Percentiles rank a stretch among this genome's conserved stretches.
Conservation (phyloP, 2,888 invertebrate species). For the Dynastes grantii region DNA sequence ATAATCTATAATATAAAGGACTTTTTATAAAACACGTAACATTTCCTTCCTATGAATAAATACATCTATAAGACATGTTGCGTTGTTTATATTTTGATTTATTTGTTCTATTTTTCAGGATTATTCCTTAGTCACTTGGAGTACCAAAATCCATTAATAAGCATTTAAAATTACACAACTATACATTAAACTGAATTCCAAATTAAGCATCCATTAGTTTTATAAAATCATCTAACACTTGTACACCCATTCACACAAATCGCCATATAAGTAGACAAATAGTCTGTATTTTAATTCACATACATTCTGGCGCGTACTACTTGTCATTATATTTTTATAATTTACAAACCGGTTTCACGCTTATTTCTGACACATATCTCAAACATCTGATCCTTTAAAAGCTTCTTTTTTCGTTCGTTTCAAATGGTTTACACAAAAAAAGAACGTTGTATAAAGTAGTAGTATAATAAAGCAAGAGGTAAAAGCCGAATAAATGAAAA, state of each 20-base stretch:
- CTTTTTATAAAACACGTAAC: no score
- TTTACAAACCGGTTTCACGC: background rate
- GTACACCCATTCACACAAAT: background rate
- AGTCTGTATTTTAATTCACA: constrained; percentile 13
- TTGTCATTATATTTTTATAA: constrained; percentile 17
- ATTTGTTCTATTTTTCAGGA: no score
- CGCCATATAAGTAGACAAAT: background rate
- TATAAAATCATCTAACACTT: background rate
- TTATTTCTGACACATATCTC: constrained; percentile 21
- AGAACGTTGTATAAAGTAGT: background rate
- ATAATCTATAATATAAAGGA: no score
- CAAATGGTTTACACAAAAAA: background rate
- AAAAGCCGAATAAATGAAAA: background rate
- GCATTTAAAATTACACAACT: no score
- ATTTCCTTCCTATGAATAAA: no score
- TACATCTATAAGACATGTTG: no score
- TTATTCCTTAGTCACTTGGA: no score
- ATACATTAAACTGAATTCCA: no score
- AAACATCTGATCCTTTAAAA: constrained; percentile 17
- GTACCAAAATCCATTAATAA: no score
- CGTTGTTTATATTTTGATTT: no score
- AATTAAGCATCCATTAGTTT: background rate
- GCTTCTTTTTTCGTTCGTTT: background rate
- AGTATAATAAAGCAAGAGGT: background rate
- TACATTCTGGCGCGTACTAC: background rate